Conservation (phyloP, 2,797 vertebrate species). For the Etheostoma perlongum region DNA sequence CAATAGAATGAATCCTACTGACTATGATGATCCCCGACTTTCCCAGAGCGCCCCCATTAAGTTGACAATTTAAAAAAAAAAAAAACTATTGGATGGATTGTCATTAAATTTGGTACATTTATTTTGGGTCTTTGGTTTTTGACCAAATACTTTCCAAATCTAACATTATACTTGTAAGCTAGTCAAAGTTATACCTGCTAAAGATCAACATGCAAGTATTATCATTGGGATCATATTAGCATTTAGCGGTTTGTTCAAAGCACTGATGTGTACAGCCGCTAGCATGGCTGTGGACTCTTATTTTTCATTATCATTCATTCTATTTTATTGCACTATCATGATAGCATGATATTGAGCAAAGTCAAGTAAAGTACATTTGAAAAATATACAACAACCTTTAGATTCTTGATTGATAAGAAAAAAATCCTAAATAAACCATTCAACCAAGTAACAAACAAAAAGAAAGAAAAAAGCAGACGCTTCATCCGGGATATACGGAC, state of each 20-base stretch:
- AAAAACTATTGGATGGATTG: not conserved
- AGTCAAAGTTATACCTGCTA: not conserved
- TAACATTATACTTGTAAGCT: not conserved
- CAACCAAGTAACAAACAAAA: not conserved
- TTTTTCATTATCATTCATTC: not conserved
- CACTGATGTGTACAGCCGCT: not conserved
- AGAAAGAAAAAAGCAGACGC: too few species aligned
- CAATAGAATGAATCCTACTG: too few species aligned
- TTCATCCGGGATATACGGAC: too few species aligned
- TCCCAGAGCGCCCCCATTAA: too few species aligned
- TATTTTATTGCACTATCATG: not conserved
- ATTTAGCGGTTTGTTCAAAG: not conserved
- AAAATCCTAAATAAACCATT: not conserved
- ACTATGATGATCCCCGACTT: too few species aligned
- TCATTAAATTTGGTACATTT: not conserved
- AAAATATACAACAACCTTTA: not conserved
- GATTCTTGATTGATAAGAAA: not conserved
- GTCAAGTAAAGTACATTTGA: not conserved
- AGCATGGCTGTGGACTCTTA: too few species aligned
- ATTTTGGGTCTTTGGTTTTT: not conserved
- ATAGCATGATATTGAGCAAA: not conserved
- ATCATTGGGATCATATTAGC: not conserved
- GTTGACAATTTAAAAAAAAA: too few species aligned
- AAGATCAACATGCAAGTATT: not conserved
- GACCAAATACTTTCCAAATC: not conserved